These are phyloP conservation scores for Itoplectis maculator DNA, from an alignment of 2,888 invertebrate genomes.

Conservation along the genomic window DNA sequence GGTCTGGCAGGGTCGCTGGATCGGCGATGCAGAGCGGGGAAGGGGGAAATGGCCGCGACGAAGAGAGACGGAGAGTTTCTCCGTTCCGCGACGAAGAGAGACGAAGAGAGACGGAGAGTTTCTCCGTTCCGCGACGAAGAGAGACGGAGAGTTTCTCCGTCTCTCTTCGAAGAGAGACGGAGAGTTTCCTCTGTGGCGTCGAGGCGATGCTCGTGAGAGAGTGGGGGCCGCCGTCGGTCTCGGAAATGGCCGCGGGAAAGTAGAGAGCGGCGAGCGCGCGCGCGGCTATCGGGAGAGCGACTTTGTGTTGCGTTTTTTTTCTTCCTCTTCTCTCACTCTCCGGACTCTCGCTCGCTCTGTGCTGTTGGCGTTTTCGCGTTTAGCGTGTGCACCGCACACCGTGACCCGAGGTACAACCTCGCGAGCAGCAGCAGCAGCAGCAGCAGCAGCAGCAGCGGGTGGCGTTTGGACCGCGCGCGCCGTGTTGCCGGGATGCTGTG, in stretches of 20 bases:
- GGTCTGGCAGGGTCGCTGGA: constrained; percentile 30
- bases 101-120: constrained; percentile 84
- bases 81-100: no score
- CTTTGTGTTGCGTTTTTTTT: constrained; percentile 40
- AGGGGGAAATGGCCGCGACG: constrained; percentile 73
- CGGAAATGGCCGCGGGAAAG: constrained; percentile 84
- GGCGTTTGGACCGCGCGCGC: constrained; percentile 48
- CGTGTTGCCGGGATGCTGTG: constrained; percentile 59
- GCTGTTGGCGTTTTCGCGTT: constrained; percentile 38
- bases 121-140: no score
- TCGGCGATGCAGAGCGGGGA: no score
- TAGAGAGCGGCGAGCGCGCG: constrained; percentile 77
- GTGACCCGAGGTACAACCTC: constrained; percentile 42
- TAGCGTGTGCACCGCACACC: constrained; percentile 37
- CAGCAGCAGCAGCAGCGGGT: no score
- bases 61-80: not conserved
- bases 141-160: constrained; percentile 83
- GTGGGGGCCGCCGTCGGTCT: constrained; percentile 78
- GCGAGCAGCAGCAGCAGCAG: no score
- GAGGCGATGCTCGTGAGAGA: constrained; percentile 75
- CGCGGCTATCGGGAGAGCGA: constrained; percentile 66
- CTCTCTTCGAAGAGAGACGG: no score
- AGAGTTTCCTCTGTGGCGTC: constrained; percentile 73
- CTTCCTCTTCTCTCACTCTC: constrained; percentile 31
- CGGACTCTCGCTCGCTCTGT: not conserved